Evolutionary conservation across 30 jellyfish, hydroid and myxozoan genomes (phyloP).

Genomic region (Pelagia noctiluca): DNA sequence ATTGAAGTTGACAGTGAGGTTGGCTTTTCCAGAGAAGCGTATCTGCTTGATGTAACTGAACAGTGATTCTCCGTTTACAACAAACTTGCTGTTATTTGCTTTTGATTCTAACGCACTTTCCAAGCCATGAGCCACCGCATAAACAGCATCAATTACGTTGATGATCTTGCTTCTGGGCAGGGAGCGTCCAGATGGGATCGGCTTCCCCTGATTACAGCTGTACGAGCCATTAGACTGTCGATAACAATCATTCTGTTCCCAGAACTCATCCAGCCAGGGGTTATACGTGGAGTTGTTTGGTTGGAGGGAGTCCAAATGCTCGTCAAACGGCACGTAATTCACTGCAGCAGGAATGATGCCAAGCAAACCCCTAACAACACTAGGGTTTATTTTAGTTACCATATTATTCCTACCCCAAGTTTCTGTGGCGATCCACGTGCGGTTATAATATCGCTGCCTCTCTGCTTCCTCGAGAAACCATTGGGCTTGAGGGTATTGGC

Average conservation of each 20-base stretch:
- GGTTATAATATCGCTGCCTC: conserved; percentile 57
- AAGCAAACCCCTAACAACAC: conserved; percentile 94
- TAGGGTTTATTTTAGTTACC: conserved; percentile 64
- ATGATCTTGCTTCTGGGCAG: conserved; percentile 86
- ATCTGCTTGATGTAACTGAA: conserved; percentile 66
- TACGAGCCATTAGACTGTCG: conserved; percentile 34
- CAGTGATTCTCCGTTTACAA: conserved; percentile 51
- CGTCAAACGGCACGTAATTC: conserved; percentile 76
- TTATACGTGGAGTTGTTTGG: conserved; percentile 74
- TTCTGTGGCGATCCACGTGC: conserved; percentile 99
- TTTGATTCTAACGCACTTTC: not conserved
- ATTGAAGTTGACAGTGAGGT: conserved; percentile 69
- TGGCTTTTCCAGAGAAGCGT: conserved; percentile 81
- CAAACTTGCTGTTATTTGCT: not conserved
- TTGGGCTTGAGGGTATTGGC: conserved; percentile 95
- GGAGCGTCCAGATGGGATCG: conserved; percentile 19
- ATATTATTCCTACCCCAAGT: conserved; percentile 81
- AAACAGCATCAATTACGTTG: conserved; percentile 94
- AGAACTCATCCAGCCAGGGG: conserved; percentile 92
- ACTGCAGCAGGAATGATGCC: conserved; percentile 91
- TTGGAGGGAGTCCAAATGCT: conserved; percentile 30
- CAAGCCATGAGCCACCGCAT: conserved; percentile 92
- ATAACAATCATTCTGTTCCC: conserved; percentile 66
- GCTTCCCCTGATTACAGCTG: conserved; percentile 18
- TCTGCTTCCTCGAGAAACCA: conserved; percentile 79